Evolutionary conservation across 1,140 invertebrate species (phyloP).

Genomic region (Drosophila tropicalis): DNA sequence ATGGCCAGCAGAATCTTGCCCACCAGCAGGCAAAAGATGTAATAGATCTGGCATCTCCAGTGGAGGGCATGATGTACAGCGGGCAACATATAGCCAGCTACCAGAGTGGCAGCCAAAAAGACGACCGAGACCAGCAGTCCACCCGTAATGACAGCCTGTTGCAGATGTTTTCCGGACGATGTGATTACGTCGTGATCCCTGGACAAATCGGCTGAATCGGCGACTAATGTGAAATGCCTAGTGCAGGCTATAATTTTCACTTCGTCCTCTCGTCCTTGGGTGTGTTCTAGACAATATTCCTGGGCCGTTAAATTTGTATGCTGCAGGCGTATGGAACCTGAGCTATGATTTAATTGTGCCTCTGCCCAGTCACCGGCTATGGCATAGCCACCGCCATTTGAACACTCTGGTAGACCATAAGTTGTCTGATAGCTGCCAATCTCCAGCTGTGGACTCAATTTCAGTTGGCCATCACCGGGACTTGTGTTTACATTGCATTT

Average conservation of each 20-base stretch:
- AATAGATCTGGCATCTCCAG: constrained; percentile 93
- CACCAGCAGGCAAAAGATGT: constrained; percentile 90
- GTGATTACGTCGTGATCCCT: constrained; percentile 20
- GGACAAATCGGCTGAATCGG: neutral
- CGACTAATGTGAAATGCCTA: constrained; percentile 82
- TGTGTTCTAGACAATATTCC: constrained; percentile 79
- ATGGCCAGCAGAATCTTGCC: constrained; percentile 91
- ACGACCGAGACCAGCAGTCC: constrained; percentile 90
- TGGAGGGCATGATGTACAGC: constrained; percentile 92
- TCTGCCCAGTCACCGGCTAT: constrained; percentile 84
- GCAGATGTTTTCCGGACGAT: constrained; percentile 83
- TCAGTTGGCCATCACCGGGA: constrained; percentile 28
- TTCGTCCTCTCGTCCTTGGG: constrained; percentile 61
- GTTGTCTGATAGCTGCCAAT: constrained; percentile 59
- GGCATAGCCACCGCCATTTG: constrained; percentile 74
- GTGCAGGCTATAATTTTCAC: constrained; percentile 87
- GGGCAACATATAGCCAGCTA: constrained; percentile 89
- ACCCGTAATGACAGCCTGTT: constrained; percentile 89
- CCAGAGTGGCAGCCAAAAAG: constrained; percentile 90
- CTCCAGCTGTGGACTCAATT: constrained; percentile 42
- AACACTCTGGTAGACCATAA: constrained; percentile 84
- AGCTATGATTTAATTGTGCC: constrained; percentile 49
- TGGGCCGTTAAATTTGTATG: constrained; percentile 48
- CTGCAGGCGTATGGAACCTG: constrained; percentile 45
- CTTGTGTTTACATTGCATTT: constrained; percentile 66